phyloP scores from a whole-genome alignment of 2,888 invertebrate genomes.

The Drosophila anomalata region DNA sequence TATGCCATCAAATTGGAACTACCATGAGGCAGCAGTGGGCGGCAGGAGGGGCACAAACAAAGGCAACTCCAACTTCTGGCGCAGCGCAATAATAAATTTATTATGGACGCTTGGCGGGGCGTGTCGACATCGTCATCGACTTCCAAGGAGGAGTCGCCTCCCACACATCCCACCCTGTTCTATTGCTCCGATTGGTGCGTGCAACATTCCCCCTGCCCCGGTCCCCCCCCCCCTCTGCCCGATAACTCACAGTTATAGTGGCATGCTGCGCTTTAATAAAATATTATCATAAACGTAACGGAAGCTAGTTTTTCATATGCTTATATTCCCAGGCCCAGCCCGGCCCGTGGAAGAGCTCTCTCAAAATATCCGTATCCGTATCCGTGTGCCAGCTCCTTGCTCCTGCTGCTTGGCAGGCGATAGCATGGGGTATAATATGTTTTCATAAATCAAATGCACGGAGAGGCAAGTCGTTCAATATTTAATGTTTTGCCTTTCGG shows the following conservation, averaged over 20 bases:
- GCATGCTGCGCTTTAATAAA: slow-evolving; percentile 68
- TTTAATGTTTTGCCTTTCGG: slow-evolving; percentile 36
- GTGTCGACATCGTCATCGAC: slow-evolving; percentile 47
- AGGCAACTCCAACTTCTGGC: slow-evolving; percentile 25
- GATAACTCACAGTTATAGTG: slow-evolving; percentile 40
- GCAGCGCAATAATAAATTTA: slow-evolving; percentile 61
- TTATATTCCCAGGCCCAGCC: slow-evolving; percentile 37
- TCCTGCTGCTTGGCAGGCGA: slow-evolving; percentile 17
- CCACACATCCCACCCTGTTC: not conserved
- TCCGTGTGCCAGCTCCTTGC: slow-evolving; percentile 25
- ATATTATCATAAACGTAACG: slow-evolving; percentile 76
- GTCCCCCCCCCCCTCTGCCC: slow-evolving; percentile 6
- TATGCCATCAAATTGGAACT: slow-evolving; percentile 29
- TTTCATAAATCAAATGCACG: slow-evolving; percentile 46
- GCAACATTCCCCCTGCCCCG: slow-evolving; percentile 12
- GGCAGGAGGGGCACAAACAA: slow-evolving; percentile 19
- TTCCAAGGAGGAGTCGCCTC: slow-evolving; percentile 13
- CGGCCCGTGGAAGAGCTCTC: slow-evolving; percentile 37
- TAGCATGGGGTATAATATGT: slow-evolving; percentile 38
- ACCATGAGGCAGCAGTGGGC: not conserved
- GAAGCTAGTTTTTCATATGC: slow-evolving; percentile 74
- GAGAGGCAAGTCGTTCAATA: slow-evolving; percentile 31
- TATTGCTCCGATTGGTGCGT: slow-evolving; percentile 28
- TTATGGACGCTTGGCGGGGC: slow-evolving; percentile 59
- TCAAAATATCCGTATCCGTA: slow-evolving; percentile 44